Conservation (phyloP, 2,113 vertebrate genomes). For the Rhinogobius similis region DNA sequence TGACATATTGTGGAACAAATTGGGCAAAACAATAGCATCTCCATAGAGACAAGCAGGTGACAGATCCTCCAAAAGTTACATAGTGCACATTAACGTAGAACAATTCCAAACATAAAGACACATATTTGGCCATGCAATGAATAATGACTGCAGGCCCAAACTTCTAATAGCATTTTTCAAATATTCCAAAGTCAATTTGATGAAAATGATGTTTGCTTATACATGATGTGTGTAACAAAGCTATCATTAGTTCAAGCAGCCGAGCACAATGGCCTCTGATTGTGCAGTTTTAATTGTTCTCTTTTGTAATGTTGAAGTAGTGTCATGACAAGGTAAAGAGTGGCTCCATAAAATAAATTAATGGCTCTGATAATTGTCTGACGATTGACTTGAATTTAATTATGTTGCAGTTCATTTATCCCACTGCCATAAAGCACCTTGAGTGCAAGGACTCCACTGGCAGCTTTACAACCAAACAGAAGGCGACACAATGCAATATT, state of each 20-base stretch:
- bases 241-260: not conserved
- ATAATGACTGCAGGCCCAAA: not conserved
- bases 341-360: constrained; percentile 7
- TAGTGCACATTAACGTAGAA: no score
- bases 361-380: constrained; percentile 9
- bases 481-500: not conserved
- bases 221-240: not conserved
- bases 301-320: constrained; percentile 4
- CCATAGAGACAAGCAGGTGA: no score
- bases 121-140: no score
- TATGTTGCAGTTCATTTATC: constrained; percentile 7
- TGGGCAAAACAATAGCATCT: no score
- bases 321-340: constrained; percentile 13
- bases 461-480: constrained; percentile 12
- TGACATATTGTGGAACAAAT: no score
- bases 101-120: no score
- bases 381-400: constrained; percentile 10
- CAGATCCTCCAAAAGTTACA: no score
- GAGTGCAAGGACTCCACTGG: not conserved
- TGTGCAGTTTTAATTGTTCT: not conserved
- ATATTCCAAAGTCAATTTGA: not conserved
- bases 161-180: not conserved
- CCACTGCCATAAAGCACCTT: constrained; percentile 10
- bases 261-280: not conserved
- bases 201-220: not conserved